Evolutionary conservation across 1,140 invertebrate species (phyloP), one percentile per base, ranked within the genome.

Genomic region (Dufourea novaeangliae): DNA sequence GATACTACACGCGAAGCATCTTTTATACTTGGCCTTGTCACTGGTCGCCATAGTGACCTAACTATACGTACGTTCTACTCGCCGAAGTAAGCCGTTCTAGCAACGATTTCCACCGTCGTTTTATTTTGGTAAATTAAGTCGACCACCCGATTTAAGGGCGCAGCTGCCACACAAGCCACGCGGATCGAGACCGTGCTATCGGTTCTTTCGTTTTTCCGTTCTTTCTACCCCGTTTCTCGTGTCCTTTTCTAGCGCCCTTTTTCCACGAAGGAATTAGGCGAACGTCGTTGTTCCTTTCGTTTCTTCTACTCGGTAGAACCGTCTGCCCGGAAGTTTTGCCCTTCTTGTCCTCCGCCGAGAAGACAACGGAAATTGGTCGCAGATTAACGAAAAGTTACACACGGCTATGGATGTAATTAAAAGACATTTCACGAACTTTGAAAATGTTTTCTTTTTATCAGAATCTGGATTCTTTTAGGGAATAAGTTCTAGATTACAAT

Each of bases 51-150:
- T 52, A 54, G 46, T 64, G 66, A 56, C 71, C 32, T 54, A 44
- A n/a, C 46, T 39, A 37, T 17, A 44, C 22, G 25, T 39, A 61
- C 74, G 74, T 62, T 77, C 50, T 59, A 52, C 61, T 61, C 66
- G 56, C 10, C 11, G 44, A 70, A 70, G 50, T 61, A 77, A 77
- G 46, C 29, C 32, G 66, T 44, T 41, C 32, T 27, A 34, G 22
- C 41, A 52, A 68, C 74, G 54, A 76, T 52, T 73, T 25, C 14
- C 34, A 10, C 11, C 4, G 34, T 52, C 44, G 66, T 77, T 77
- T 77, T 70, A 52, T 70, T 70, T 70, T 70, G 41, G 32, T 39
- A 61, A 77, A 77, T 77, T 70, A 61, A 77, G 67, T 77, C 66
- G 54, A n/a, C 62, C 27, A n/a, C 22, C 25, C 2, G 25, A 17